Percentiles rank a stretch among this genome's conserved stretches.
These are phyloP conservation scores for Diarsia rubi DNA, from an alignment of 2,888 invertebrate species.

Conservation along the genomic window DNA sequence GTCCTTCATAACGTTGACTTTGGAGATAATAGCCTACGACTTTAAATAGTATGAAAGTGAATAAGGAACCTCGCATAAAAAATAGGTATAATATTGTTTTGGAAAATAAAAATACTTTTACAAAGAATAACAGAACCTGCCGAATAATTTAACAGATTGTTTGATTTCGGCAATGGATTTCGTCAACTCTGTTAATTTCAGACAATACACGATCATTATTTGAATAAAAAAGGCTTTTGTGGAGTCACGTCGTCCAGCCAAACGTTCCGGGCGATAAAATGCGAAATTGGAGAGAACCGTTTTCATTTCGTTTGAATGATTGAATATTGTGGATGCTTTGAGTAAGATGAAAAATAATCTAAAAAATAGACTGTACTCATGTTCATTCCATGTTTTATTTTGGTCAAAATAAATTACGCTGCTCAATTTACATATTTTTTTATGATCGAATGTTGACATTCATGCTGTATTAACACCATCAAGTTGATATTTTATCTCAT, in stretches of 20 bases:
- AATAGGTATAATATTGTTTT: not conserved
- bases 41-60: too few species aligned
- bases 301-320: constrained; percentile 10
- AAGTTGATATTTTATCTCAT: too few species aligned
- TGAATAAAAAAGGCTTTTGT: constrained; percentile 36
- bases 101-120: not conserved
- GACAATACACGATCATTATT: constrained; percentile 36
- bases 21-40: too few species aligned
- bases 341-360: constrained; percentile 16
- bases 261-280: constrained; percentile 28
- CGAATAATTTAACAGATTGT: constrained; percentile 69
- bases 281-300: constrained; percentile 27
- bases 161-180: constrained; percentile 50
- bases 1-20: not conserved
- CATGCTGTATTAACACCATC: not conserved
- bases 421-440: not conserved
- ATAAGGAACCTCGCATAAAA: not conserved
- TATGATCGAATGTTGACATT: not conserved
- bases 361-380: not conserved
- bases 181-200: constrained; percentile 32
- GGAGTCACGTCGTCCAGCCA: constrained; percentile 7
- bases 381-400: constrained; percentile 1
- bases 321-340: constrained; percentile 19
- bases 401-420: not conserved
- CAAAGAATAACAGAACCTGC: constrained; percentile 53